Percentiles rank a stretch among this genome's conserved stretches.
Conservation (phyloP, 2,888 invertebrate species). For the Volucella inanis region DNA sequence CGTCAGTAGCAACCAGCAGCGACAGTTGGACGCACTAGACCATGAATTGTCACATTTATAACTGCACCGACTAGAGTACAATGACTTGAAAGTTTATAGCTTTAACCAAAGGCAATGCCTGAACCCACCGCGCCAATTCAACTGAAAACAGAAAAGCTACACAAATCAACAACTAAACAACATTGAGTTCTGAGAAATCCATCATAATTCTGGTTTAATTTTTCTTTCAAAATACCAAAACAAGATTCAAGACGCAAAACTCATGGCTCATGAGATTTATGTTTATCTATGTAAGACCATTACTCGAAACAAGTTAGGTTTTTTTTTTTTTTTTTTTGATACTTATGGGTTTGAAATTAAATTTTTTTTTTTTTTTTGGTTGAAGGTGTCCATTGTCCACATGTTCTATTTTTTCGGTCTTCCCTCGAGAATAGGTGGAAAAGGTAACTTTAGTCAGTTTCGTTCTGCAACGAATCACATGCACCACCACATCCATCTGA, state of each 20-base stretch:
- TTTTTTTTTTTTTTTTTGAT: not conserved
- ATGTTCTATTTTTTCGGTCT: constrained; percentile 20
- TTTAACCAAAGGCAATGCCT: constrained; percentile 1
- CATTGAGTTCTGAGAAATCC: constrained; percentile 42
- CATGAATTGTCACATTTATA: constrained; percentile 58
- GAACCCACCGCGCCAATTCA: constrained; percentile 17
- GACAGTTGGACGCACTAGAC: constrained; percentile 53
- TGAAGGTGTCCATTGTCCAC: not conserved
- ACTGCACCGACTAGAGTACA: constrained; percentile 55
- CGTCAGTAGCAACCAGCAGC: constrained; percentile 12
- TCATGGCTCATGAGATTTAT: not conserved
- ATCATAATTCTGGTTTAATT: constrained; percentile 47
- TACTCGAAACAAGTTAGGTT: not conserved
- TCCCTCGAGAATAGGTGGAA: constrained; percentile 10
- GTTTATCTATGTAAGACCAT: no score
- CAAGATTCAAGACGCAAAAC: not conserved
- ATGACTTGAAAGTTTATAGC: constrained; percentile 39
- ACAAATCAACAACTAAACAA: constrained; percentile 5
- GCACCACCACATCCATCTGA: constrained; percentile 9
- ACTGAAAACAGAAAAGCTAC: constrained; percentile 8
- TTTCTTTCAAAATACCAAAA: not conserved
- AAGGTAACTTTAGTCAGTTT: constrained; percentile 9
- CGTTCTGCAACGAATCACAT: constrained; percentile 63
- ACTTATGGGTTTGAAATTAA: not conserved
- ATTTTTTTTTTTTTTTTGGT: constrained; percentile 1